Conservation (phyloP, 2,797 vertebrate genomes). For the Girardinus metallicus region DNA sequence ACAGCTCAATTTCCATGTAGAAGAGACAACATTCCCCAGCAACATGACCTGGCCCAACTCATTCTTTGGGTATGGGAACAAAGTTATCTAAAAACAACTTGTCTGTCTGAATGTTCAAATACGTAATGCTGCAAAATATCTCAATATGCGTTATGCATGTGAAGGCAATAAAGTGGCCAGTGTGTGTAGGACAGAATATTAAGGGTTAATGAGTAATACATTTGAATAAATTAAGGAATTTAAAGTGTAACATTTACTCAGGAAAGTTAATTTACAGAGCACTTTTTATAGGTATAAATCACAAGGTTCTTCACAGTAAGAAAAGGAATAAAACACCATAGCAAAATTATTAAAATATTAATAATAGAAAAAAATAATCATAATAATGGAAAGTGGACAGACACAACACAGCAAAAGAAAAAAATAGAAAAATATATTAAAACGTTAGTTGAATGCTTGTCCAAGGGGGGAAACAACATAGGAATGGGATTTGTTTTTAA, state of each 20-base stretch:
- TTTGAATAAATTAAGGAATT: too few relatives aligned
- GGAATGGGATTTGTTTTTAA: background rate
- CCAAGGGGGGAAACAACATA: background rate
- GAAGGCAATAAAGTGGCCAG: background rate
- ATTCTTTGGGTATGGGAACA: background rate
- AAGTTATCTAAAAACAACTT: background rate
- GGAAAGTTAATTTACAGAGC: background rate
- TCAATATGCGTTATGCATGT: background rate
- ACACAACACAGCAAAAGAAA: background rate
- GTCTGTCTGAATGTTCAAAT: background rate
- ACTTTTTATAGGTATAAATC: background rate
- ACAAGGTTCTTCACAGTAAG: background rate
- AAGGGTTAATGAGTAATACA: too few relatives aligned
- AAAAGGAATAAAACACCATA: background rate
- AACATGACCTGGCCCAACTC: background rate
- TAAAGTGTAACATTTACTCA: too few relatives aligned
- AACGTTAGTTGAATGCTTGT: background rate
- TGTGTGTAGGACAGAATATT: too few relatives aligned
- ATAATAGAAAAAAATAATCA: background rate
- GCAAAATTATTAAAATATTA: background rate
- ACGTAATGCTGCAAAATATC: too few relatives aligned
- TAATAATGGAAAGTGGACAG: background rate
- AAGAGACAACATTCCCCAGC: too few relatives aligned
- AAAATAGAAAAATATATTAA: background rate
- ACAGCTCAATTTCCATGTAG: background rate